These are phyloP conservation scores for Yponomeuta sedellus DNA, from an alignment of 2,888 invertebrate species.

Conservation along the genomic window DNA sequence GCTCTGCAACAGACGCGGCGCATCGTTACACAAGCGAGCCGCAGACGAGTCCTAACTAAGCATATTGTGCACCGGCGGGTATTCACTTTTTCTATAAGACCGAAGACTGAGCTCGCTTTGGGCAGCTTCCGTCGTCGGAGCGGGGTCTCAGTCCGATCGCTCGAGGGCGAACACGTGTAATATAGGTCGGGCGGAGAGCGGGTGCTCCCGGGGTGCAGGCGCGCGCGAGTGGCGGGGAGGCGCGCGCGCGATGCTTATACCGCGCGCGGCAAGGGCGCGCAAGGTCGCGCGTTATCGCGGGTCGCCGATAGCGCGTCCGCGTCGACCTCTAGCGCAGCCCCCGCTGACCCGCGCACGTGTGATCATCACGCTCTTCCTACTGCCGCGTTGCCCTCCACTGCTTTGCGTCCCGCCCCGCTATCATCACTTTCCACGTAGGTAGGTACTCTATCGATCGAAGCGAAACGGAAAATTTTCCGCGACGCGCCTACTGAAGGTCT, in stretches of 20 bases:
- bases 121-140: too few relatives aligned
- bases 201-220: slow-evolving; percentile 13
- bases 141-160: neutral
- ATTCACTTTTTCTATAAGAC: too few relatives aligned
- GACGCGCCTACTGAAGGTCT: neutral
- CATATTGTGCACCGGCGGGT: too few relatives aligned
- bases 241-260: slow-evolving; percentile 18
- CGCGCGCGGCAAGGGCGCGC: slow-evolving; percentile 53
- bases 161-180: slow-evolving; percentile 15
- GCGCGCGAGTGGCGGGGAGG: slow-evolving; percentile 23
- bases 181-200: slow-evolving; percentile 20
- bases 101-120: too few relatives aligned
- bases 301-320: slow-evolving; percentile 18
- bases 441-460: neutral
- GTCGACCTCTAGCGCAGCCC: slow-evolving; percentile 9
- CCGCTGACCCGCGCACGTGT: neutral
- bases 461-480: neutral
- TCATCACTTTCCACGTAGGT: neutral
- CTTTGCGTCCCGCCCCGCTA: neutral
- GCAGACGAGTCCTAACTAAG: too few relatives aligned
- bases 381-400: slow-evolving; percentile 7
- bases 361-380: neutral
- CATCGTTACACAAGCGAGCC: neutral
- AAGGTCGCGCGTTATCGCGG: slow-evolving; percentile 53
- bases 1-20: slow-evolving; percentile 40